These are phyloP conservation scores for Lepisosteus osseus DNA, from an alignment of 2,113 vertebrate genomes.

Conservation along the genomic window DNA sequence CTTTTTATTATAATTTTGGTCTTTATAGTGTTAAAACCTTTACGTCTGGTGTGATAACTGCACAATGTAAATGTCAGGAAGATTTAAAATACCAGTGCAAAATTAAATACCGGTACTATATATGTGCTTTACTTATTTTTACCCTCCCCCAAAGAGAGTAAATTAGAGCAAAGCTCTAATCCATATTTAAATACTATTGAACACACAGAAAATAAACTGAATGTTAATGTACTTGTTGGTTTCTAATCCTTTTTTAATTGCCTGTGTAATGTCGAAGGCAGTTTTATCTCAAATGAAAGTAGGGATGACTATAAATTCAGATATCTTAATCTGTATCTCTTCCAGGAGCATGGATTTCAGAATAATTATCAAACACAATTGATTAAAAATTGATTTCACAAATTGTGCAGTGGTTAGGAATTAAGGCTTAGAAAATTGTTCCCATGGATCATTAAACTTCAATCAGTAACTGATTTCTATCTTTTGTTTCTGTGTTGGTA, in stretches of 20 bases:
- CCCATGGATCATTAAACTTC: slow-evolving; percentile 9
- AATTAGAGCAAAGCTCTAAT: neutral
- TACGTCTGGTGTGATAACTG: too few species aligned
- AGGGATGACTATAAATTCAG: neutral
- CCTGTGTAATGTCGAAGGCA: neutral
- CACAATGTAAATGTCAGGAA: neutral
- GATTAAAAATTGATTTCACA: slow-evolving; percentile 14
- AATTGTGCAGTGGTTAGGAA: slow-evolving; percentile 9
- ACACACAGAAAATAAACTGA: neutral
- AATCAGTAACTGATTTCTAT: neutral
- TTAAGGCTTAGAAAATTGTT: slow-evolving; percentile 6
- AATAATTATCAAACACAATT: slow-evolving; percentile 9
- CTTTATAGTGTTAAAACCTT: too few species aligned
- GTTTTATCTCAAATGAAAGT: neutral
- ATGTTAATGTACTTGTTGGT: neutral
- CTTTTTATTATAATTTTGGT: too few species aligned
- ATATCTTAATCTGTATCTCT: slow-evolving; percentile 7
- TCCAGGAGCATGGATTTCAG: slow-evolving; percentile 1
- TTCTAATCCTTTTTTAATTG: neutral
- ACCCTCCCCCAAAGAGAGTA: neutral
- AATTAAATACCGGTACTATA: neutral
- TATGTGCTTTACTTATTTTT: too few species aligned
- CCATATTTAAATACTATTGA: neutral
- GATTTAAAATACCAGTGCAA: neutral
- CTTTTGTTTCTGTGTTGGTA: neutral